A percentile compares a stretch with the other conserved stretches of the same genome.
Conservation (phyloP, 2,888 invertebrate genomes). For the Pristionchus exspectatus region DNA sequence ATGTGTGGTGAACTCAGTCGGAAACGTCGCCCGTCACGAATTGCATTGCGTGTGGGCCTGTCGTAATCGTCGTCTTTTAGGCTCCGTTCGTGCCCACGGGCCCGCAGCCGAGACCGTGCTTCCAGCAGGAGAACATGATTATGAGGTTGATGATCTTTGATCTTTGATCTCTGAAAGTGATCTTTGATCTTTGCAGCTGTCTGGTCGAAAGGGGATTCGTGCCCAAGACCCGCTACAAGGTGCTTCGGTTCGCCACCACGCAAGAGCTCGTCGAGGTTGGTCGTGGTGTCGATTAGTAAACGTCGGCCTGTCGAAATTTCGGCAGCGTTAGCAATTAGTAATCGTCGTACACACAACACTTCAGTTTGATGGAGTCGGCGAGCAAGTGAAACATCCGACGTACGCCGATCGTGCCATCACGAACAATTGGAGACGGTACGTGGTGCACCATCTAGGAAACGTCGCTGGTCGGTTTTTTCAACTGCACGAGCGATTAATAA, state of each 20-base stretch:
- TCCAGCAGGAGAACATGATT: background rate
- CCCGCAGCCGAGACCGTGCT: background rate
- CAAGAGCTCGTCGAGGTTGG: background rate
- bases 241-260: background rate
- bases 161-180: background rate
- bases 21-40: background rate
- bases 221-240: background rate
- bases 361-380: background rate
- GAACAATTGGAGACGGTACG: conserved; percentile 4
- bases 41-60: background rate
- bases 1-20: background rate
- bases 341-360: no score
- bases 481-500: background rate
- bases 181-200: no score
- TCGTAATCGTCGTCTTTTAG: background rate
- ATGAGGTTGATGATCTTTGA: background rate
- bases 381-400: background rate
- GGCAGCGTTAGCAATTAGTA: no score
- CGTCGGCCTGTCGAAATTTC: background rate
- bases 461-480: background rate
- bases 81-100: background rate
- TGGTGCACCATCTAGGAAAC: background rate
- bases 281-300: background rate
- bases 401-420: background rate
- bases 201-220: no score